These are phyloP conservation scores for Microplitis manilae DNA, from an alignment of 2,888 invertebrate genomes.

Conservation along the genomic window DNA sequence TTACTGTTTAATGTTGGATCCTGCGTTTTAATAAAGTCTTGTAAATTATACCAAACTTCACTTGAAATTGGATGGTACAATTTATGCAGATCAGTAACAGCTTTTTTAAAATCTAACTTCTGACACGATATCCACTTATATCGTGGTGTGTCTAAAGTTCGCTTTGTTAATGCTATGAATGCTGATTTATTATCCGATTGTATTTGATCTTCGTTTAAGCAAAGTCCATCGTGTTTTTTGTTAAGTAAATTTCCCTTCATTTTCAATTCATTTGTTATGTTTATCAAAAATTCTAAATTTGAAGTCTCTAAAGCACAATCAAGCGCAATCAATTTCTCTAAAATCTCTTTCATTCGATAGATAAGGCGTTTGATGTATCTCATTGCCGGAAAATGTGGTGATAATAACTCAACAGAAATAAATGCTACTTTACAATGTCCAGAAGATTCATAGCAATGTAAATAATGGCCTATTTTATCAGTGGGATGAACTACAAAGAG, in stretches of 20 bases:
- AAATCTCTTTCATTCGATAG: not conserved
- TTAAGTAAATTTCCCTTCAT: not conserved
- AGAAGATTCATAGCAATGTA: no score
- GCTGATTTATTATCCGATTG: conserved; percentile 1
- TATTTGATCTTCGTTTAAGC: conserved; percentile 14
- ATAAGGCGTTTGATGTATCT: not conserved
- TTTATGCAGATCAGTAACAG: not conserved
- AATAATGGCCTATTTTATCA: no score
- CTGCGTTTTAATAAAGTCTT: not conserved
- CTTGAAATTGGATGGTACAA: not conserved
- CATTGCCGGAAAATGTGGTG: not conserved
- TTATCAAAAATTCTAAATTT: not conserved
- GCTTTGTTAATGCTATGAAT: not conserved
- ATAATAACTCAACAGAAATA: not conserved
- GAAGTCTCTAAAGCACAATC: conserved; percentile 14
- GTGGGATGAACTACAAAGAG: no score
- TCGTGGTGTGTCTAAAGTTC: not conserved
- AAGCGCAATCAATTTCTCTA: not conserved
- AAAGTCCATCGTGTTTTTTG: not conserved
- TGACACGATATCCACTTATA: conserved; percentile 22
- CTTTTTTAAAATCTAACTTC: not conserved
- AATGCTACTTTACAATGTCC: no score
- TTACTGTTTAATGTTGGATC: not conserved
- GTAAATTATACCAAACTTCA: not conserved
- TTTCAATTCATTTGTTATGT: conserved; percentile 2